These are phyloP conservation scores for Nasalis larvatus DNA, from an alignment of 2,113 vertebrate species.

Conservation along the genomic window DNA sequence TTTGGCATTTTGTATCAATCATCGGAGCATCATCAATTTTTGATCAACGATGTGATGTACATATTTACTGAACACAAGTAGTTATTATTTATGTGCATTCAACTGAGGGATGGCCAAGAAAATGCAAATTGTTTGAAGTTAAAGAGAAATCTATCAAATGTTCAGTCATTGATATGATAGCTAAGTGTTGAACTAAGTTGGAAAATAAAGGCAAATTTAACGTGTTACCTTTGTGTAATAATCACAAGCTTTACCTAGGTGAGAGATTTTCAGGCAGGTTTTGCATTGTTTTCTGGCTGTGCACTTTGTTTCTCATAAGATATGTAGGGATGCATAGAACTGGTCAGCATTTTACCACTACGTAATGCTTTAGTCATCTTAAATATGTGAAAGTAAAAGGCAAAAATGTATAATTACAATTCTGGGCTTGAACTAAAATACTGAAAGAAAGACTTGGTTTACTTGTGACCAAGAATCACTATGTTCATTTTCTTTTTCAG, in stretches of 20 bases:
- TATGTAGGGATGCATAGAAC: neutral
- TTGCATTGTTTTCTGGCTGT: neutral
- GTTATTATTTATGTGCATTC: neutral
- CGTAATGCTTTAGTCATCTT: neutral
- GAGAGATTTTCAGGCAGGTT: neutral
- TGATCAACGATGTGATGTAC: slow-evolving; percentile 46
- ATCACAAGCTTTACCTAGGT: neutral
- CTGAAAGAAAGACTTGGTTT: slow-evolving; percentile 27
- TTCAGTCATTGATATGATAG: neutral
- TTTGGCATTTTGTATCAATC: slow-evolving; percentile 59
- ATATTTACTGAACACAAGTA: slow-evolving; percentile 47
- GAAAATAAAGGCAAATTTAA: neutral
- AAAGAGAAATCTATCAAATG: slow-evolving; percentile 25
- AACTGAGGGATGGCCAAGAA: neutral
- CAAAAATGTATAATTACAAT: neutral
- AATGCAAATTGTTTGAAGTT: slow-evolving; percentile 40
- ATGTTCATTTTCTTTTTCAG: neutral
- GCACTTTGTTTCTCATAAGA: neutral
- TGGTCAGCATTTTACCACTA: neutral
- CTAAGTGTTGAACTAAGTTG: neutral
- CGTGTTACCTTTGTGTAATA: neutral
- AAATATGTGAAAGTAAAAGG: neutral
- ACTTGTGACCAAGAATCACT: neutral
- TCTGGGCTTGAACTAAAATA: slow-evolving; percentile 15
- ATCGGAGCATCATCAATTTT: slow-evolving; percentile 51